phyloP scores from a whole-genome alignment of 2,797 vertebrate species.

The Brachyalestes nurse region DNA sequence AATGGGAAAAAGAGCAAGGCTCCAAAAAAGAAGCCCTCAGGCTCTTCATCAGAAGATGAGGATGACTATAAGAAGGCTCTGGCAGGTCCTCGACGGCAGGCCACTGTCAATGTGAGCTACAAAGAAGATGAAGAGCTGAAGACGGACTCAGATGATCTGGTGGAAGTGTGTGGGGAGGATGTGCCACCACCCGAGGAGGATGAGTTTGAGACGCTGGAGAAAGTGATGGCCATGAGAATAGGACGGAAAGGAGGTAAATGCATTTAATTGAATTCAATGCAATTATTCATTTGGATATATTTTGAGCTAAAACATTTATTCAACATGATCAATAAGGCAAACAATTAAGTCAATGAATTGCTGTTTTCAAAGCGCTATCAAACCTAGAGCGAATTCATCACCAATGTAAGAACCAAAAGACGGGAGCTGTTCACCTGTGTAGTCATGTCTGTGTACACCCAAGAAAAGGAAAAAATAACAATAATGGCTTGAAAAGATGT shows the following conservation, averaged over 20 bases:
- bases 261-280: not conserved
- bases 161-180: constrained; percentile 96
- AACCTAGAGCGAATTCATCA: too few species aligned
- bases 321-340: too few species aligned
- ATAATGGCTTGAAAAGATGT: too few species aligned
- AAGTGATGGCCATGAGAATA: constrained; percentile 91
- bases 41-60: constrained; percentile 90
- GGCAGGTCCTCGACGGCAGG: constrained; percentile 88
- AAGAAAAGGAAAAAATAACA: too few species aligned
- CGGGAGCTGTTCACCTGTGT: too few species aligned
- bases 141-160: constrained; percentile 95
- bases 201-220: constrained; percentile 97
- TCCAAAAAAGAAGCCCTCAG: constrained; percentile 84
- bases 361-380: too few species aligned
- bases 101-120: constrained; percentile 96
- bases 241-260: constrained; percentile 91
- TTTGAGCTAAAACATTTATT: too few species aligned
- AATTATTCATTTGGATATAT: not conserved
- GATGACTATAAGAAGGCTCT: constrained; percentile 86
- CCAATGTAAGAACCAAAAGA: too few species aligned
- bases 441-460: too few species aligned
- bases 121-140: constrained; percentile 98
- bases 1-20: constrained; percentile 88
- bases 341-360: too few species aligned
- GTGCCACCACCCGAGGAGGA: constrained; percentile 95